Percentiles rank a stretch among this genome's conserved stretches.
Conservation (phyloP, 2,113 vertebrate species). For the Spea multiplicata region DNA sequence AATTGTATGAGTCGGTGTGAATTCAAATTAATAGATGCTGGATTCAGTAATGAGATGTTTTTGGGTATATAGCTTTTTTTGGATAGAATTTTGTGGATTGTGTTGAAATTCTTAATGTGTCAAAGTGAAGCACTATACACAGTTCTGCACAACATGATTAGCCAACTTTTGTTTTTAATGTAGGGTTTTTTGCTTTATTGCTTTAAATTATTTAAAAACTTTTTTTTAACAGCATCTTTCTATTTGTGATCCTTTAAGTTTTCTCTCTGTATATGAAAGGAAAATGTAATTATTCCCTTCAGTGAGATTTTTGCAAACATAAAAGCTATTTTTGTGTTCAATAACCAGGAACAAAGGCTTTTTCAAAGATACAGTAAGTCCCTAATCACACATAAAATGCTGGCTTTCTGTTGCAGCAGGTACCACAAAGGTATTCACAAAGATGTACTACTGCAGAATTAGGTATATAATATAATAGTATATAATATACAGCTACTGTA, state of each 20-base stretch:
- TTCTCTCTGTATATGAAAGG: neutral
- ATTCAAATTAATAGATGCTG: no score
- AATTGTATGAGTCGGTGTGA: no score
- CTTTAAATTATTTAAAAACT: neutral
- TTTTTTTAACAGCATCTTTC: neutral
- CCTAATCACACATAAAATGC: conserved; percentile 2
- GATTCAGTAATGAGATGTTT: no score
- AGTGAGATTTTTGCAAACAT: neutral
- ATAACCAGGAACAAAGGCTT: neutral
- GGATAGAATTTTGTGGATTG: no score
- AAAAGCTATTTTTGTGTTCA: neutral
- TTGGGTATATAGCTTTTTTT: no score
- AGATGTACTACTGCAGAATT: neutral
- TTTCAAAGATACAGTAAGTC: neutral
- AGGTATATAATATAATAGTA: no score
- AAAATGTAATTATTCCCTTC: neutral
- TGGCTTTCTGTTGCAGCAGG: neutral
- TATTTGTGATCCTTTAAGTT: neutral
- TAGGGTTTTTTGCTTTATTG: neutral
- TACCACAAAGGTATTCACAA: conserved; percentile 6
- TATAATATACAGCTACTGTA: no score
- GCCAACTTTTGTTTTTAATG: neutral
- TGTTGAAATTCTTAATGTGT: no score
- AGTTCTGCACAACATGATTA: no score
- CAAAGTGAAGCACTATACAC: no score